These are phyloP conservation scores for Oreochromis spilurus DNA, from an alignment of 2,113 vertebrate species.

Conservation along the genomic window DNA sequence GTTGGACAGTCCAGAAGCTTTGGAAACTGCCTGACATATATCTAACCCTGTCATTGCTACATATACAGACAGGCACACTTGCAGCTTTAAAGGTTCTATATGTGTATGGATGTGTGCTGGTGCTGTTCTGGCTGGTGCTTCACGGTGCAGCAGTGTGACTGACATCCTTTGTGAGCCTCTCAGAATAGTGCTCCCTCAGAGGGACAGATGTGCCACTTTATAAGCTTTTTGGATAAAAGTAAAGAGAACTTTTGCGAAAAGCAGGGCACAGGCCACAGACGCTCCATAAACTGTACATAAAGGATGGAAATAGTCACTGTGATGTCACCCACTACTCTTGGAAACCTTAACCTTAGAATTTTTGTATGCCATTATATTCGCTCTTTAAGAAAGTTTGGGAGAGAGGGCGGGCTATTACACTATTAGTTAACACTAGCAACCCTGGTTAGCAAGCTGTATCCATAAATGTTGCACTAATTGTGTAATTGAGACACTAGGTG, in stretches of 20 bases:
- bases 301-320: not conserved
- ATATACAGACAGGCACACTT: not conserved
- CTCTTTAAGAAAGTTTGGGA: not conserved
- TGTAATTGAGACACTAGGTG: not conserved
- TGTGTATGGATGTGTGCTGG: not conserved
- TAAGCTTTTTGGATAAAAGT: slow-evolving; percentile 17
- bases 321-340: not conserved
- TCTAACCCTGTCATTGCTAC: not conserved
- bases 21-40: not conserved
- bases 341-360: not conserved
- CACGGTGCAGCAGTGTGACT: not conserved
- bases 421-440: not conserved
- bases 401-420: not conserved
- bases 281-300: not conserved
- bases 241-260: slow-evolving; percentile 5
- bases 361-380: not conserved
- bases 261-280: not conserved
- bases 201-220: slow-evolving; percentile 33
- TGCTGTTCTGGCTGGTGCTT: not conserved
- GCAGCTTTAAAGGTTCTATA: not conserved
- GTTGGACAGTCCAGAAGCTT: not conserved
- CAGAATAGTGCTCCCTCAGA: slow-evolving; percentile 31
- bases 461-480: not conserved
- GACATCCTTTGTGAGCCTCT: not conserved
- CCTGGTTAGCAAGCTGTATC: not conserved